phyloP scores from a whole-genome alignment of 2,113 vertebrate species.

The Astatotilapia flaviijosephi region DNA sequence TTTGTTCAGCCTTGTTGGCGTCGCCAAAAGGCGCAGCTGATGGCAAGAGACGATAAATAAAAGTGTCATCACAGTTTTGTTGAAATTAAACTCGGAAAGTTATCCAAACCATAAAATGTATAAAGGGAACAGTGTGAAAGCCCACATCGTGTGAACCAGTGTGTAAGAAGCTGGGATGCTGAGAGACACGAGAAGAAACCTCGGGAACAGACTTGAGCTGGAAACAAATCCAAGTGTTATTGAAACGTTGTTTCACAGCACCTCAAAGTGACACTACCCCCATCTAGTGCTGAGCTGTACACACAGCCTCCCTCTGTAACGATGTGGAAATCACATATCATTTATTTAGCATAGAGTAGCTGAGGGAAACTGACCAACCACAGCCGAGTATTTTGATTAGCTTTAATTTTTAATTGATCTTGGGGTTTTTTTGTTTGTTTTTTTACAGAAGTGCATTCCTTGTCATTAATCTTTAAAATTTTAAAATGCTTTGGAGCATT shows the following conservation, averaged over 20 bases:
- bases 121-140: neutral
- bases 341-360: neutral
- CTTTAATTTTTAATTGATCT: neutral
- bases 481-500: neutral
- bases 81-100: neutral
- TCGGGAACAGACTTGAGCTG: neutral
- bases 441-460: neutral
- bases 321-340: neutral
- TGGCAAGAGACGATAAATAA: neutral
- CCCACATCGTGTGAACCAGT: neutral
- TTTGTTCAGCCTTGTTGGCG: conserved; percentile 10
- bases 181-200: neutral
- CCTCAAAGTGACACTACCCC: neutral
- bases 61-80: neutral
- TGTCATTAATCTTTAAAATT: neutral
- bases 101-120: neutral
- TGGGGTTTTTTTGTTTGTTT: rapidly evolving
- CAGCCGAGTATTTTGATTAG: neutral
- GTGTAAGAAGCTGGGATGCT: neutral
- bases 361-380: neutral
- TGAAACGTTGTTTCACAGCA: neutral
- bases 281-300: conserved; percentile 32
- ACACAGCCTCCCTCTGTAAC: neutral
- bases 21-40: neutral
- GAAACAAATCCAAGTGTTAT: neutral